phyloP scores from a whole-genome alignment of 2,888 invertebrate species.

The Chaetoderma sp. region DNA sequence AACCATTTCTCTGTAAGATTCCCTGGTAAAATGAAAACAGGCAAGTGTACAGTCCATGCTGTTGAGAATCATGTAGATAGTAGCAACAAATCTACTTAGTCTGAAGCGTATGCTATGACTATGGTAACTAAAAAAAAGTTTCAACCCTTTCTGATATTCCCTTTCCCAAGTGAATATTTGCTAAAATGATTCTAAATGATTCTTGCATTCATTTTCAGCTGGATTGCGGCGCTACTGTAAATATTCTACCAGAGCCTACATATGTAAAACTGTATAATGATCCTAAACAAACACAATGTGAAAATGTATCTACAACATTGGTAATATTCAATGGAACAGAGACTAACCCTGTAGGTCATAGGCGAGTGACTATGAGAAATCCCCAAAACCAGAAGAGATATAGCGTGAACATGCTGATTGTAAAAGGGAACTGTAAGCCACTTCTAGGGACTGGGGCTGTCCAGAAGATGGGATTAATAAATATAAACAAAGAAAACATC shows the following conservation, averaged over 20 bases:
- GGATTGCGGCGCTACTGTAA: conserved; percentile 21
- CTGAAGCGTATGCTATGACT: background rate
- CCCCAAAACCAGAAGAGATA: conserved; percentile 16
- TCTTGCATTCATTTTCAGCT: conserved; percentile 14
- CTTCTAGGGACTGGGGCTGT: conserved; percentile 21
- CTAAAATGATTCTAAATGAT: conserved; percentile 7
- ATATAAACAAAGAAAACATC: conserved; percentile 17
- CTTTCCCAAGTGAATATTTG: conserved; percentile 11
- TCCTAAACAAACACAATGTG: background rate
- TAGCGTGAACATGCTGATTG: conserved; percentile 20
- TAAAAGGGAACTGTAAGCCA: conserved; percentile 8
- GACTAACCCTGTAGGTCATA: conserved; percentile 21
- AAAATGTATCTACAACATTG: conserved; percentile 9
- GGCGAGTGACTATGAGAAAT: conserved; percentile 8
- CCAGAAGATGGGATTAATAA: conserved; percentile 25
- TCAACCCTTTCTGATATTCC: background rate
- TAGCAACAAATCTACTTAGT: background rate
- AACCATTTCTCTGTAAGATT: conserved; percentile 19
- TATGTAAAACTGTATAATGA: conserved; percentile 19
- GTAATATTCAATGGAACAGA: conserved; percentile 29
- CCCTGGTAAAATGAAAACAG: too few species aligned
- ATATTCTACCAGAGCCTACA: conserved; percentile 18
- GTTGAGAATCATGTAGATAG: background rate
- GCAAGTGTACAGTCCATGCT: conserved; percentile 14
- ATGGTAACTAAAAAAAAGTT: background rate